These are phyloP conservation scores for Graptemys geographica DNA, from an alignment of 2,797 vertebrate species.

Conservation along the genomic window DNA sequence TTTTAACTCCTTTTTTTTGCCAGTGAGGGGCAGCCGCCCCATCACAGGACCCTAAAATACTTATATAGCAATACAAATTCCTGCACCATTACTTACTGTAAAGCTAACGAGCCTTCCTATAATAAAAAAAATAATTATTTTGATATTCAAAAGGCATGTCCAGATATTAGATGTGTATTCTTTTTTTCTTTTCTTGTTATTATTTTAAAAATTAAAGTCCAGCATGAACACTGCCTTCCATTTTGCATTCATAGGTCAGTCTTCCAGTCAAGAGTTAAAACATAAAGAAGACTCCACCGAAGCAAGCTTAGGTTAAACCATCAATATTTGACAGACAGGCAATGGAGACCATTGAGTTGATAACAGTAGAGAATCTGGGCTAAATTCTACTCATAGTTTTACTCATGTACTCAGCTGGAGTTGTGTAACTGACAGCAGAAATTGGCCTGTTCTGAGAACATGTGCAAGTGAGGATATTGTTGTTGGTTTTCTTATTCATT, in stretches of 20 bases:
- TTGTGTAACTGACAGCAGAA: neutral
- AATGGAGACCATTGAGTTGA: neutral
- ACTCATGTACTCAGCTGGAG: neutral
- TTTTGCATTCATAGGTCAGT: neutral
- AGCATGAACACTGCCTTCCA: neutral
- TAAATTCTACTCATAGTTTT: neutral
- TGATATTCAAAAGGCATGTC: neutral
- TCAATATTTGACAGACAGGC: neutral
- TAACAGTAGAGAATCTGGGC: neutral
- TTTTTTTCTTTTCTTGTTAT: neutral
- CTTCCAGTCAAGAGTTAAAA: neutral
- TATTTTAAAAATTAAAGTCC: neutral
- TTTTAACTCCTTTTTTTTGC: no score
- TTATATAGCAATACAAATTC: neutral
- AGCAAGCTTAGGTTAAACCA: neutral
- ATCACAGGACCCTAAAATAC: neutral
- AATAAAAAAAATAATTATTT: neutral
- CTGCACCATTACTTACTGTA: neutral
- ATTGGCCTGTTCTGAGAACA: no score
- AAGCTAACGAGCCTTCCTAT: neutral
- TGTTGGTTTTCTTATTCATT: neutral
- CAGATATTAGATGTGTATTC: neutral
- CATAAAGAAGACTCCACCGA: neutral
- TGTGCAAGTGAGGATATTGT: neutral
- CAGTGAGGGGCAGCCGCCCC: no score